Evolutionary conservation across 2,888 invertebrate genomes (phyloP), one percentile per base, ranked within the genome.

Genomic region (Euzophera pinguis): DNA sequence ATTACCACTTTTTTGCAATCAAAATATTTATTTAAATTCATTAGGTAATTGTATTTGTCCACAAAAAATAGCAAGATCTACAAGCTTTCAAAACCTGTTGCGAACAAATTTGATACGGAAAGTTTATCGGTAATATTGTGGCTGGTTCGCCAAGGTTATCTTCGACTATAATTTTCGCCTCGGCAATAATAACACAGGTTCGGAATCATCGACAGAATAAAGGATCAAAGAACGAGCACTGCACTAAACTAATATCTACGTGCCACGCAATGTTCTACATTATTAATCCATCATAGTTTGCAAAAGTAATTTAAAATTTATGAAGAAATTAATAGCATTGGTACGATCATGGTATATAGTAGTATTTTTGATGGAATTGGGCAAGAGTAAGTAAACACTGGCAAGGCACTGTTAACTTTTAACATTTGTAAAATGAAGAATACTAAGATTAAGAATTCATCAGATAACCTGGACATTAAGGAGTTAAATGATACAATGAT

Each of bases 1-100:
- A 75, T 69, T 71, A 54, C 49, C 43, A 55, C 58, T 63, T 59
- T 61, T 64, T 61, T 56, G 54, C 52, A 57, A 12, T 48, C n/a
- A 12, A 9, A 13, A 39, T 10, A 16, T 22, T 51, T 34, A 41
- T 16, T 34, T 42, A 22, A 42, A 9, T 43, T 43, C 27, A 51
- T 51, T 43, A 39, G 22, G 22, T 17, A 17, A 42, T 22, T 32
- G 29, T 12, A 34, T 32, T 51, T 22, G 43, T 35, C 17, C 14
- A 51, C 16, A 47, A 42, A 50, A 50, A 32, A 42, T 13, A 48
- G 13, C 17, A 17, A 50, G 39, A 16, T 50, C 13, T 17, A 50
- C 32, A 5, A 49, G 27, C 14, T 49, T 32, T 41, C 17, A 50
- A 49, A 50, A 50, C 41, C 50, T 48, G 47, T 48, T 48, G 37